Conservation (phyloP, 2,888 invertebrate species). For the Cephus sareptanus region DNA sequence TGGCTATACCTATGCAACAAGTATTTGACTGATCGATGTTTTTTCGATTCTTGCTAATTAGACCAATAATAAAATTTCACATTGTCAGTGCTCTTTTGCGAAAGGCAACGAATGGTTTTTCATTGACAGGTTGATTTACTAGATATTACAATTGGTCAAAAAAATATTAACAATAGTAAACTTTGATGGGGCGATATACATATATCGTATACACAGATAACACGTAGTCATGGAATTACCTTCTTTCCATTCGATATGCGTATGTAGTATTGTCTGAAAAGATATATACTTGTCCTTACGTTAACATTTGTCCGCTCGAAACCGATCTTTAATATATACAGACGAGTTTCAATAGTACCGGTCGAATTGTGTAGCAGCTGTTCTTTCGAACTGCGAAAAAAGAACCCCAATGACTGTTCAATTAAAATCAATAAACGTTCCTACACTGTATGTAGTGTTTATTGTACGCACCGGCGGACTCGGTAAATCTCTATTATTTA, state of each 20-base stretch:
- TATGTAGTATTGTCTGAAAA: not conserved
- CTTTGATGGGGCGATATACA: no score
- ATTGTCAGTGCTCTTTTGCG: no score
- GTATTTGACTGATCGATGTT: not conserved
- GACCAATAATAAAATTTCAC: no score
- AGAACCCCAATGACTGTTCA: slow-evolving; percentile 8
- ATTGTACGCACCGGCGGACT: not conserved
- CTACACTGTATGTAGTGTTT: not conserved
- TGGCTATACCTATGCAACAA: not conserved
- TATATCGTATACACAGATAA: no score
- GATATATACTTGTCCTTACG: not conserved
- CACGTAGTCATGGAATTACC: no score
- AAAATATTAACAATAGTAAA: no score
- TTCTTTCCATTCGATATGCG: not conserved
- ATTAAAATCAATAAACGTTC: slow-evolving; percentile 28
- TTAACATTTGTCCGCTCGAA: not conserved
- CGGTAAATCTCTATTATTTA: not conserved
- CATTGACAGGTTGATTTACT: no score
- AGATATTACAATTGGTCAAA: no score
- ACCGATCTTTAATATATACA: not conserved
- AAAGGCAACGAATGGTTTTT: no score
- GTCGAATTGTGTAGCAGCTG: not conserved
- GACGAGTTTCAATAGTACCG: not conserved
- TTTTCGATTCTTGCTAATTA: not conserved
- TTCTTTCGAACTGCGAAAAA: not conserved